Conservation (phyloP, 1,140 invertebrate genomes). For the Caenorhabditis inopinata region DNA sequence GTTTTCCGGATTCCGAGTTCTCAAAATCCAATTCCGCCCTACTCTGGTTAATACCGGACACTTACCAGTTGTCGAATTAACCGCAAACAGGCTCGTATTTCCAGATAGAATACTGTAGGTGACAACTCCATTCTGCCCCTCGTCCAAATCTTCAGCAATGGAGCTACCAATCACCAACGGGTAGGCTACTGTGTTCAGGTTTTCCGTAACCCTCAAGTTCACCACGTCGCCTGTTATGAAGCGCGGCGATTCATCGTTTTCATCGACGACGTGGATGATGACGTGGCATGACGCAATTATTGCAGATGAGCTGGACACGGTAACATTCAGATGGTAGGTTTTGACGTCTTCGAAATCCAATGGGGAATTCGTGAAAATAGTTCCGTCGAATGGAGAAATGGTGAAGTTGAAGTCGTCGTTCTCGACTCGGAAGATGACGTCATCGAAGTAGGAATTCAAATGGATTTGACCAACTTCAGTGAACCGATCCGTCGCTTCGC, state of each 20-base stretch:
- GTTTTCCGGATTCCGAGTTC: too few species aligned
- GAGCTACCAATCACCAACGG: not conserved
- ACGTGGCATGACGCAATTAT: not conserved
- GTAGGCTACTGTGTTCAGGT: not conserved
- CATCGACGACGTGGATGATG: conserved; percentile 32
- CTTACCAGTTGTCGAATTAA: conserved; percentile 19
- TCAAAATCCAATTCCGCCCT: too few species aligned
- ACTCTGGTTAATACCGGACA: too few species aligned
- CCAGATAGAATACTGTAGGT: conserved; percentile 37
- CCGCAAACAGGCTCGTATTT: conserved; percentile 36
- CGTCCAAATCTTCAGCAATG: conserved; percentile 29
- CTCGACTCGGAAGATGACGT: not conserved
- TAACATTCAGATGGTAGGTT: not conserved
- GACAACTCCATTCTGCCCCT: not conserved
- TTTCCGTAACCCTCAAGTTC: not conserved
- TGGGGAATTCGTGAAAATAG: not conserved
- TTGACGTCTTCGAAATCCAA: too few species aligned
- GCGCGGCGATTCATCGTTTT: conserved; percentile 43
- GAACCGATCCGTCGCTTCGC: not conserved
- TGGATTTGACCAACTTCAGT: not conserved
- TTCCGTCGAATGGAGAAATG: not conserved
- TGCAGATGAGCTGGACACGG: not conserved
- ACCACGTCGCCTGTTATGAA: conserved; percentile 30
- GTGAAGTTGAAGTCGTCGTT: conserved; percentile 3
- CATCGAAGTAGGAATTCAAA: not conserved